phyloP scores from a whole-genome alignment of 2,113 vertebrate genomes.

The Marmota monax region DNA sequence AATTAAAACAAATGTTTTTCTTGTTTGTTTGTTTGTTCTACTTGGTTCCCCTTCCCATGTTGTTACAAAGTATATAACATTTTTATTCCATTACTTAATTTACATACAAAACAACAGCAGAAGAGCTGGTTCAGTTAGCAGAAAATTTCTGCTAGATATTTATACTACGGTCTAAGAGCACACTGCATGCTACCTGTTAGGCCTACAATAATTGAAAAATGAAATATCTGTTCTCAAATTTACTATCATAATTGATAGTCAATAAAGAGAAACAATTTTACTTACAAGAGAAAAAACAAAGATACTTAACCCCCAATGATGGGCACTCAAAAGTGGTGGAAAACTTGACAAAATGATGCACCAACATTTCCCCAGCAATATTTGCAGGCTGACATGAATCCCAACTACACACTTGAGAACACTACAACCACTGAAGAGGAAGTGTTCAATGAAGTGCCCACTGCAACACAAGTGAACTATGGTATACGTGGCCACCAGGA shows the following conservation, averaged over 20 bases:
- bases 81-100: conserved; percentile 38
- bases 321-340: neutral
- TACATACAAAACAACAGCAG: neutral
- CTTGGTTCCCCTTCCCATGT: neutral
- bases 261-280: neutral
- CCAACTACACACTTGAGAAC: neutral
- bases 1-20: neutral
- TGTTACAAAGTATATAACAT: neutral
- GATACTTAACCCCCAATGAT: neutral
- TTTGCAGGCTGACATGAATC: neutral
- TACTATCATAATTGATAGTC: neutral
- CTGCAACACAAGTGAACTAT: neutral
- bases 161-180: neutral
- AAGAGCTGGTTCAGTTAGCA: neutral
- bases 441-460: neutral
- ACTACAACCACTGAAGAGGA: neutral
- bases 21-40: neutral
- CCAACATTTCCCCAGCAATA: neutral
- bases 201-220: neutral
- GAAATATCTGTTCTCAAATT: neutral
- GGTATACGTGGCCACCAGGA: too few species aligned
- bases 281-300: neutral
- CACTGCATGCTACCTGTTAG: neutral
- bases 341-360: neutral
- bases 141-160: neutral